Conservation (phyloP, 2,113 vertebrate genomes). For the Myrmophylax atrothorax region DNA sequence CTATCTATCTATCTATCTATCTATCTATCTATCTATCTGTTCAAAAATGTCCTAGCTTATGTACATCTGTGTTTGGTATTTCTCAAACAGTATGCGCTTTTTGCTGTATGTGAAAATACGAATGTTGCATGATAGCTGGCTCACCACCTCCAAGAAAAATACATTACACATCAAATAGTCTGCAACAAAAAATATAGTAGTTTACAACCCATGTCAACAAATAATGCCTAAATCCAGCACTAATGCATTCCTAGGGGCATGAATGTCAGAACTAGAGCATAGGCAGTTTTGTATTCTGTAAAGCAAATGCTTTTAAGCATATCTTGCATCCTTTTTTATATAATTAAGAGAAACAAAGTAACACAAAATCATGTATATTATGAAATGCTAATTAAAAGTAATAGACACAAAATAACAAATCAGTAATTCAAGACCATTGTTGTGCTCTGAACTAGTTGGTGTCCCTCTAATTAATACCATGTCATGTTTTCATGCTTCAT, state of each 20-base stretch:
- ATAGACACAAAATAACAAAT: conserved; percentile 50
- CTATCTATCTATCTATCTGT: no score
- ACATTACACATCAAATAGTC: not conserved
- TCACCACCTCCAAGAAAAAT: not conserved
- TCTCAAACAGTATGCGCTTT: not conserved
- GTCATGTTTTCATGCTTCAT: conserved; percentile 63
- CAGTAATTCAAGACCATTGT: conserved; percentile 49
- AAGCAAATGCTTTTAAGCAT: conserved; percentile 21
- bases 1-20: no score
- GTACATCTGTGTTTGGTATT: not conserved
- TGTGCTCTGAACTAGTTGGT: conserved; percentile 51
- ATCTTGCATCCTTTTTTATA: conserved; percentile 5
- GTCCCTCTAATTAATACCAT: conserved; percentile 72
- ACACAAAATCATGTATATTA: conserved; percentile 1
- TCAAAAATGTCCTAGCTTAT: not conserved
- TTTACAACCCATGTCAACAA: conserved; percentile 18
- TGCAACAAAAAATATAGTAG: conserved; percentile 11
- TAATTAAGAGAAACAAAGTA: conserved; percentile 34
- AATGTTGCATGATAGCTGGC: not conserved
- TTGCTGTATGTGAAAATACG: conserved; percentile 13
- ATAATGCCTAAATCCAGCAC: conserved; percentile 13
- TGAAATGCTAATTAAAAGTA: conserved; percentile 58
- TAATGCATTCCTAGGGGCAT: conserved; percentile 25
- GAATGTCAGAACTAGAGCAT: not conserved
- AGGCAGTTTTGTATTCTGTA: not conserved